Evolutionary conservation across 2,797 vertebrate species (phyloP), one percentile per base, ranked within the genome.

Genomic region (Acanthurus leucopareius): DNA sequence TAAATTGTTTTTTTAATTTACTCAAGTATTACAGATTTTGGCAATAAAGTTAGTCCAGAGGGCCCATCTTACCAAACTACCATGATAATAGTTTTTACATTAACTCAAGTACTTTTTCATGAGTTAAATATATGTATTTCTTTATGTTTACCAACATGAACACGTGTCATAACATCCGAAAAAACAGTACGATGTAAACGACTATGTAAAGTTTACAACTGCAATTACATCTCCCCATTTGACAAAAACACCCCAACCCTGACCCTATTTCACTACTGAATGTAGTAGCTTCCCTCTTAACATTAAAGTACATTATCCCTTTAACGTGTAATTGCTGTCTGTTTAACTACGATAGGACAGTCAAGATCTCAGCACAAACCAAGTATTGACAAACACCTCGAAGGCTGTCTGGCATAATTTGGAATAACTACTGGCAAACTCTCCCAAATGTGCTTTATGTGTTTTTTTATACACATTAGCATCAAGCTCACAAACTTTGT

Each of bases 401-500:
- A 19, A 17, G 11, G 73, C 10, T 20, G 4, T 0, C 48, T 61
- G 42, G 11, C 17, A 16, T 0, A 49, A 25, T 60, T 28, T 22
- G 3, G 48, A 7, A 0, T 6, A 10, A 42, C 4, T 74, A n/a
- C 62, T 4, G 10, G 40, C 40, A 10, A 48, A 5, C 16, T 58
- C 44, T n/a, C 35, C 13, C 10, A 6, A 62, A 1, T 13, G 16
- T 5, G 0, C 20, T 6, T 40, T 11, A 17, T 59, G 44, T 35
- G 19, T 25, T 45, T 35, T 47, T 9, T 42, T 9, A 25, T 1
- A 7, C n/a, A 16, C 19, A 14, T 57, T 68, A 73, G 64, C 65
- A 56, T 42, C n/a, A 44, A 58, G 66, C 63, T 73, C 81, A 67
- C 58, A 32, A 11, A 51, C 14, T 19, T 25, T 57, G 11, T 19